Percentiles rank a stretch among this genome's conserved stretches.
Conservation (phyloP, 2,113 vertebrate species). For the Rhabdornis inornatus region DNA sequence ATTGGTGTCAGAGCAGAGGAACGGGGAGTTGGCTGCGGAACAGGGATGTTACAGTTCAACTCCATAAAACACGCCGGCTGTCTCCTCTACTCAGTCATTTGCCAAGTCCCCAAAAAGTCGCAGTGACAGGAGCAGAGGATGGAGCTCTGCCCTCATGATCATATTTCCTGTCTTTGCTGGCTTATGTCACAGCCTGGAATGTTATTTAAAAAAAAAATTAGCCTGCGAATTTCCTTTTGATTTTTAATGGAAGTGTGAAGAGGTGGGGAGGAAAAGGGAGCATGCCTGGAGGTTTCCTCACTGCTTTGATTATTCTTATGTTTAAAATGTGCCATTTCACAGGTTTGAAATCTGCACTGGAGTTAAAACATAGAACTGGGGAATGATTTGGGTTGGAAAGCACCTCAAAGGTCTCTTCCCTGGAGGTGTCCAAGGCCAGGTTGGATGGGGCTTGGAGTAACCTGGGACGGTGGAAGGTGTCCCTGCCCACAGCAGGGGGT, state of each 20-base stretch:
- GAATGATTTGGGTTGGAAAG: background rate
- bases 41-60: conserved; percentile 60
- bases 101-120: conserved; percentile 47
- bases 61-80: conserved; percentile 40
- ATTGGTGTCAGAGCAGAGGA: conserved; percentile 9
- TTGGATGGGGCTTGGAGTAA: fast-evolving
- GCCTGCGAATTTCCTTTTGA: conserved; percentile 17
- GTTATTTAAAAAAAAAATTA: background rate
- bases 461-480: background rate
- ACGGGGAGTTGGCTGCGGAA: conserved; percentile 34
- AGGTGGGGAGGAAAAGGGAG: conserved; percentile 27
- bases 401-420: background rate
- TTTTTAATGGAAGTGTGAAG: conserved; percentile 4
- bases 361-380: background rate
- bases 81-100: conserved; percentile 12
- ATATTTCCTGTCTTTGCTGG: conserved; percentile 45
- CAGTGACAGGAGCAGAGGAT: conserved; percentile 39
- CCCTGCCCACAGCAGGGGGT: background rate
- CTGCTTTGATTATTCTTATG: fast-evolving
- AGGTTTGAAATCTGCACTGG: background rate
- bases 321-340: background rate
- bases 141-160: conserved; percentile 25
- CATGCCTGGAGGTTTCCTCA: background rate
- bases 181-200: conserved; percentile 34
- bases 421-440: background rate